phyloP scores from a whole-genome alignment of 2,888 invertebrate species.

The Eupithecia vulgata region DNA sequence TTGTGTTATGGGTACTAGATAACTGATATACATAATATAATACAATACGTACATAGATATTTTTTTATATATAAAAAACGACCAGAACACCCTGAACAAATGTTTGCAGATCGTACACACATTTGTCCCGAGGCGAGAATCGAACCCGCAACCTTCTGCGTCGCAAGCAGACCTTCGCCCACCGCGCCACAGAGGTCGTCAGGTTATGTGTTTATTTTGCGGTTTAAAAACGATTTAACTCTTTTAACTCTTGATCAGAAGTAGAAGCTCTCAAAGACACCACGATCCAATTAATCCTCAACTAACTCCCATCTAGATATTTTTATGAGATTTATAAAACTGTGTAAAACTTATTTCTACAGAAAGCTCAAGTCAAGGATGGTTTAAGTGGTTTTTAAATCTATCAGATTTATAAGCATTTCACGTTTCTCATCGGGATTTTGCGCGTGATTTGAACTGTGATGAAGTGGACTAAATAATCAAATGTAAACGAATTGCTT shows the following conservation, averaged over 20 bases:
- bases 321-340: background rate
- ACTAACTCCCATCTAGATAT: background rate
- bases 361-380: background rate
- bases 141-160: no score
- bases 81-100: no score
- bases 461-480: slow-evolving; percentile 33
- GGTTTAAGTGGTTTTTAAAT: slow-evolving; percentile 10
- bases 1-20: no score
- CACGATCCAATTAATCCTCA: background rate
- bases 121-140: no score
- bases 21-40: no score
- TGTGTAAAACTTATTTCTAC: background rate
- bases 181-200: no score
- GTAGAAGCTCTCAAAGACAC: background rate
- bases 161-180: no score
- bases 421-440: slow-evolving; percentile 42
- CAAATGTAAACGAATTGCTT: slow-evolving; percentile 5
- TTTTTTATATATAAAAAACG: no score
- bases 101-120: no score
- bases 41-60: no score
- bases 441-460: slow-evolving; percentile 45
- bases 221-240: no score
- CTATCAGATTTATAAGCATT: slow-evolving; percentile 40
- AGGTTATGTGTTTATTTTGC: no score
- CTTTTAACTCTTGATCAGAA: background rate